Conservation (phyloP, 2,888 invertebrate species). For the Yponomeuta malinellus region DNA sequence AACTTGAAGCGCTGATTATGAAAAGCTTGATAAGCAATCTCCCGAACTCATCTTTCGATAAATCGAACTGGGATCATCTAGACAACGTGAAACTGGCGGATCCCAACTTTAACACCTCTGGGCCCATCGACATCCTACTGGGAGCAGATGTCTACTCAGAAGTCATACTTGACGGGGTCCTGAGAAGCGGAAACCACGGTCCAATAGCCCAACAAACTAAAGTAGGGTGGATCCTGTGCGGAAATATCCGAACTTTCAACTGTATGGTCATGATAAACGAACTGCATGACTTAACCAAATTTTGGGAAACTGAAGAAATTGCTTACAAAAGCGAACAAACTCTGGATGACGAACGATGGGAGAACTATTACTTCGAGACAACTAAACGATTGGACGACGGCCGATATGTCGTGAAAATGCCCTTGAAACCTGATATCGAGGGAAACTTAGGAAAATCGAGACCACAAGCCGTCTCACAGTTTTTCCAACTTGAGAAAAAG, state of each 20-base stretch:
- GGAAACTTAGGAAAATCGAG: constrained; percentile 20
- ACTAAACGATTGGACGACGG: constrained; percentile 14
- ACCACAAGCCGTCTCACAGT: constrained; percentile 17
- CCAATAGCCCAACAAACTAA: constrained; percentile 21
- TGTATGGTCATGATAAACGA: constrained; percentile 21
- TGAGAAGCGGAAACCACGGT: constrained; percentile 11
- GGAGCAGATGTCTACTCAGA: constrained; percentile 16
- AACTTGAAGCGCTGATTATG: constrained; percentile 2
- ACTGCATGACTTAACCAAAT: constrained; percentile 20
- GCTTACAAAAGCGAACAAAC: not conserved
- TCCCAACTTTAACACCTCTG: constrained; percentile 16
- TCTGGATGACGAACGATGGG: constrained; percentile 19
- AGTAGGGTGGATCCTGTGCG: constrained; percentile 20
- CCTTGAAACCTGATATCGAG: constrained; percentile 17
- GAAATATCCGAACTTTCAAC: constrained; percentile 15
- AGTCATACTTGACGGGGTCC: constrained; percentile 19
- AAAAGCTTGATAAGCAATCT: constrained; percentile 2
- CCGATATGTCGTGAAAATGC: constrained; percentile 23
- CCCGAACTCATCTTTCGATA: constrained; percentile 5
- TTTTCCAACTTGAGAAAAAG: constrained; percentile 17
- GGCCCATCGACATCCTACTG: constrained; percentile 15
- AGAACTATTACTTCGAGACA: constrained; percentile 20
- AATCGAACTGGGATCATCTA: constrained; percentile 9
- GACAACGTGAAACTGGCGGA: constrained; percentile 18
- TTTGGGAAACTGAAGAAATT: constrained; percentile 21